Base-by-base conservation (phyloP, 2,113 vertebrate species). In the Panurus biarmicus region DNA sequence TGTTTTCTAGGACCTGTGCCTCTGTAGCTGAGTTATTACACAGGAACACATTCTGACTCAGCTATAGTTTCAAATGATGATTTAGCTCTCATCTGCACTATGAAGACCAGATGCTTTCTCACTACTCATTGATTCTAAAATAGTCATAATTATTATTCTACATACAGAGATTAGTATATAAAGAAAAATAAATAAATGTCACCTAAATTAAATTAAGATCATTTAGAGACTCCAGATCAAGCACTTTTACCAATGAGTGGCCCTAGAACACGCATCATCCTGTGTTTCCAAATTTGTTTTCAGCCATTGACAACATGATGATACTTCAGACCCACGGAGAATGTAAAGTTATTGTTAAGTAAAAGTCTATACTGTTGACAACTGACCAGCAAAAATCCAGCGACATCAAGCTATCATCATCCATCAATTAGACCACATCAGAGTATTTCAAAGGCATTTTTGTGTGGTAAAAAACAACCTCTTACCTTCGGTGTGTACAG, bases 401-500 rank as follows among this genome's bases (percentile, higher is more conserved):
- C 21, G 31, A 17, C 13, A 51, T 53, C 25, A 79, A 60, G n/a
- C 4, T 65, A 11, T 11, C 26, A 29, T 31, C 36, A 56, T 50
- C 8, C 72, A 50, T 19, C 2, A 54, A 35, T 82, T 65, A 50
- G 28, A 65, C 3, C 17, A 38, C 19, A 50, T 20, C 31, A 74
- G 48, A 58, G 26, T 47, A 42, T 23, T 54, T 62, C 9, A 14
- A 73, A 85, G 29, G 14, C 12, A 38, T 72, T 85, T 28, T 69
- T 65, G 21, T 14, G 12, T 12, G 15, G 26, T 51, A 67, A 60
- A 36, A 84, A 53, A 3, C 0, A 17, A 2, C 3, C 15, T 69
- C 98, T 97, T 98, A 99, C 99, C 99, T 98, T 99, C 99, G 0
- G 99, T 99, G 94, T 99, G 98, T 56, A 99, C 99, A 42, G 99